Conservation (phyloP, 2,888 invertebrate genomes). For the Drosophila histrio region DNA sequence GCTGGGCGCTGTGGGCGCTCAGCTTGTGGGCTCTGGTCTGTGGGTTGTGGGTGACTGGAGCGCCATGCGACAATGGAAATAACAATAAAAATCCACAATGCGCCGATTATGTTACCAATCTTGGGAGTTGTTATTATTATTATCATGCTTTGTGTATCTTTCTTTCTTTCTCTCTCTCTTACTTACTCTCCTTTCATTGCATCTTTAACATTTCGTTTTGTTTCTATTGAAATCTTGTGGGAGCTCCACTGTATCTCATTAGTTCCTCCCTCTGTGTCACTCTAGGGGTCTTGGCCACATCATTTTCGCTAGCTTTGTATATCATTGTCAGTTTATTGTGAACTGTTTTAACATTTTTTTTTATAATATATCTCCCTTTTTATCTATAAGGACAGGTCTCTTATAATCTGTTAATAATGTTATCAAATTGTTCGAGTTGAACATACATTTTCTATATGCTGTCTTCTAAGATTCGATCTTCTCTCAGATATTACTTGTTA, state of each 20-base stretch:
- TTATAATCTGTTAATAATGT: not conserved
- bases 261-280: not conserved
- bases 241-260: constrained; percentile 11
- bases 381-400: not conserved
- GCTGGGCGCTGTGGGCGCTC: constrained; percentile 16
- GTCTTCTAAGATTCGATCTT: not conserved
- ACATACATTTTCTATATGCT: not conserved
- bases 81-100: constrained; percentile 65
- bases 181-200: constrained; percentile 1
- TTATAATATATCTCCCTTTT: not conserved
- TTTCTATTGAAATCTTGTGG: constrained; percentile 37
- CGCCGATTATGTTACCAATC: constrained; percentile 76
- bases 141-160: constrained; percentile 3
- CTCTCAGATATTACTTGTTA: too few species aligned
- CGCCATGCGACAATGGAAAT: constrained; percentile 48
- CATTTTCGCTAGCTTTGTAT: constrained; percentile 20
- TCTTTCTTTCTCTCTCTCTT: not conserved
- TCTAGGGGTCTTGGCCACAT: constrained; percentile 34
- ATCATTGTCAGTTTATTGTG: constrained; percentile 32
- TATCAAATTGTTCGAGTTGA: not conserved
- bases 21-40: constrained; percentile 20
- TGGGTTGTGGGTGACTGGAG: constrained; percentile 54
- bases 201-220: constrained; percentile 22
- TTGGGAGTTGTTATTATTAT: constrained; percentile 58
- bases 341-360: not conserved